These are phyloP conservation scores for Mus spretus DNA, from an alignment of 2,797 vertebrate species.

Conservation along the genomic window DNA sequence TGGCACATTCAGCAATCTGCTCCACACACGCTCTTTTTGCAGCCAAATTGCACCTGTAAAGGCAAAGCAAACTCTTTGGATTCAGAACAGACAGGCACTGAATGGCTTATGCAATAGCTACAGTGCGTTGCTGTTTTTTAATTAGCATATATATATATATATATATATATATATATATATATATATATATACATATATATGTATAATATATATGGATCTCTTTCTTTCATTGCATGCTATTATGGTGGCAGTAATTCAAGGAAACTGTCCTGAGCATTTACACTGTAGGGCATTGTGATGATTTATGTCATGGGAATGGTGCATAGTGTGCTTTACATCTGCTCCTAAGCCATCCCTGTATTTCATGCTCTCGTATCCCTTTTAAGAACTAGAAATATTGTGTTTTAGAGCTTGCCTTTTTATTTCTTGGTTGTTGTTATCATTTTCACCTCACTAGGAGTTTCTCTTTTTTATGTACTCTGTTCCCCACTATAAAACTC, in stretches of 20 bases:
- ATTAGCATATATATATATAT: too few species aligned
- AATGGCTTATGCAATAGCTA: conserved; percentile 66
- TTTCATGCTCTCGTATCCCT: conserved; percentile 37
- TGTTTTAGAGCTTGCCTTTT: background rate
- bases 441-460: conserved; percentile 26
- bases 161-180: too few species aligned
- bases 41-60: conserved; percentile 83
- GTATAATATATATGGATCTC: conserved; percentile 45
- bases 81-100: conserved; percentile 66
- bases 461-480: conserved; percentile 52
- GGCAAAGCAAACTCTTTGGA: conserved; percentile 67
- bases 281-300: conserved; percentile 33
- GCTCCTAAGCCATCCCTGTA: conserved; percentile 53
- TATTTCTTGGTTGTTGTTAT: background rate
- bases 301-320: background rate
- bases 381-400: conserved; percentile 69
- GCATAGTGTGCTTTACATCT: background rate
- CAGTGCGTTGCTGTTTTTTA: conserved; percentile 61
- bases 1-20: conserved; percentile 83
- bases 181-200: conserved; percentile 66
- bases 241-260: conserved; percentile 70
- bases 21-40: conserved; percentile 61
- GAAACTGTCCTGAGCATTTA: conserved; percentile 71
- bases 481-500: background rate
- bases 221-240: conserved; percentile 66